Percentiles rank a stretch among this genome's conserved stretches.
phyloP scores from a whole-genome alignment of 2,113 vertebrate genomes.

The Numida meleagris region DNA sequence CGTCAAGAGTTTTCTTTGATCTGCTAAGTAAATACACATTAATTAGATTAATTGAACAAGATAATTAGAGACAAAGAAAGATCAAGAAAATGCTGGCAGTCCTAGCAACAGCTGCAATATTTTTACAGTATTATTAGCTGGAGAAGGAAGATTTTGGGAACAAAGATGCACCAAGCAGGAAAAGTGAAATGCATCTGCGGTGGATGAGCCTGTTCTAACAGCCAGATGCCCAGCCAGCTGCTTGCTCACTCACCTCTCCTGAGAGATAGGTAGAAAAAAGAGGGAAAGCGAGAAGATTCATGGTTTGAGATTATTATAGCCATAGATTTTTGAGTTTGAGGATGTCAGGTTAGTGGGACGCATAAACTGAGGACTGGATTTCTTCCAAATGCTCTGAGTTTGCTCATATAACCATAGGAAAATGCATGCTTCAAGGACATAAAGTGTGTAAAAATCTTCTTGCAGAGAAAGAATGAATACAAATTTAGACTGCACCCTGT shows the following conservation, averaged over 20 bases:
- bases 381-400: not conserved
- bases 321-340: not conserved
- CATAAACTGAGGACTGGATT: not conserved
- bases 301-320: not conserved
- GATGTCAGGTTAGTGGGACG: not conserved
- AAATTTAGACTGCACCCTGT: not conserved
- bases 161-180: not conserved
- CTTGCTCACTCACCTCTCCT: not conserved
- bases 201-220: not conserved
- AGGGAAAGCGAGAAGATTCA: not conserved
- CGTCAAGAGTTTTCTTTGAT: not conserved
- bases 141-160: not conserved
- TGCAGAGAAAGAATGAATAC: not conserved
- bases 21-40: slow-evolving; percentile 14
- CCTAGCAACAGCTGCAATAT: not conserved
- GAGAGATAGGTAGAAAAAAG: not conserved
- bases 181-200: not conserved
- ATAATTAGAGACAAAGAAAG: not conserved
- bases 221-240: not conserved
- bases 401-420: not conserved
- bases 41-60: slow-evolving; percentile 26
- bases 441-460: not conserved
- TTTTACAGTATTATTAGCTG: not conserved
- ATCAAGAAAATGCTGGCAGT: not conserved
- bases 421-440: not conserved